phyloP scores from a whole-genome alignment of 1,140 invertebrate species.

The Gonioctena quinquepunctata region DNA sequence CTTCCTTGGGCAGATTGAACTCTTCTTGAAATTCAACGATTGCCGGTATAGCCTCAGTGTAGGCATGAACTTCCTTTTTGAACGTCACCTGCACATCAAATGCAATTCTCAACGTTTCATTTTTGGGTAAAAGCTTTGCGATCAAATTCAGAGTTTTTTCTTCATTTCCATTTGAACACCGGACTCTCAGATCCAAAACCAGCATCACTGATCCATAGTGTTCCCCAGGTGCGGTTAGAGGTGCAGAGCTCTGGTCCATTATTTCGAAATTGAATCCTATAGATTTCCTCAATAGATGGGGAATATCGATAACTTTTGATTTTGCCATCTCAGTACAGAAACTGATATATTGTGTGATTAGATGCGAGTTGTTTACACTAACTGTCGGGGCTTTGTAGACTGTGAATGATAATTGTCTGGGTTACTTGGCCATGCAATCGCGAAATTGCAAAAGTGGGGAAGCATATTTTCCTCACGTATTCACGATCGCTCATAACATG shows the following conservation, averaged over 20 bases:
- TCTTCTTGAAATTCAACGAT: slow-evolving; percentile 59
- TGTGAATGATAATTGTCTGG: too few relatives aligned
- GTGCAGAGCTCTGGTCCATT: slow-evolving; percentile 35
- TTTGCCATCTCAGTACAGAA: slow-evolving; percentile 28
- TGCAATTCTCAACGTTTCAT: slow-evolving; percentile 59
- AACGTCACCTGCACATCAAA: slow-evolving; percentile 65
- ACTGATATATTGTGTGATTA: too few relatives aligned
- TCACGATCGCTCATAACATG: too few relatives aligned
- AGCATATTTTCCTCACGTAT: too few relatives aligned
- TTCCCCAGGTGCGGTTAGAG: slow-evolving; percentile 49
- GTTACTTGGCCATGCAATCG: too few relatives aligned
- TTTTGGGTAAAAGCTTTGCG: slow-evolving; percentile 63
- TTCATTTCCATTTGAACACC: slow-evolving; percentile 31
- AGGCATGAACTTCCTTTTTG: slow-evolving; percentile 63
- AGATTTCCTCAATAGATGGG: slow-evolving; percentile 35
- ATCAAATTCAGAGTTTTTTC: slow-evolving; percentile 58
- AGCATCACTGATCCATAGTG: slow-evolving; percentile 53
- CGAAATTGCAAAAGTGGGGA: too few relatives aligned
- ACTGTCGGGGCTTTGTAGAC: too few relatives aligned
- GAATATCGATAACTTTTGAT: slow-evolving; percentile 44
- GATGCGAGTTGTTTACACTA: too few relatives aligned
- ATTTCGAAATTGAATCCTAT: slow-evolving; percentile 43
- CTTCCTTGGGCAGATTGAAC: slow-evolving; percentile 50
- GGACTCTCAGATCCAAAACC: slow-evolving; percentile 43
- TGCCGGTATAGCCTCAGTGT: slow-evolving; percentile 57